Evolutionary conservation across 2,888 invertebrate genomes (phyloP), one percentile per base, ranked within the genome.

Genomic region (Chymomyza procnemis): DNA sequence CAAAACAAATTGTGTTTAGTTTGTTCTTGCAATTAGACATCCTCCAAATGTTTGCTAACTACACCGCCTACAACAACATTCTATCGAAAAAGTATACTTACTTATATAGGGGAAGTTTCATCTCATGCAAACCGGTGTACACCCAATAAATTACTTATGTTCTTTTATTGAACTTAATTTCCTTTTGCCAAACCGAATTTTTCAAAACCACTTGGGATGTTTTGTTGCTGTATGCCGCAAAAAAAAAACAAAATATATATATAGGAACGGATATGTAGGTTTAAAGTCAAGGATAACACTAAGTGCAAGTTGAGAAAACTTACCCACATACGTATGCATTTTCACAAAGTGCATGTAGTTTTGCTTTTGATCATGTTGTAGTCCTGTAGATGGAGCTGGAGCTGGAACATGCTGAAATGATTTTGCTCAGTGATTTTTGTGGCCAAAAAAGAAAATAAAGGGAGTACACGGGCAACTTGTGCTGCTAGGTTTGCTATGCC

Each of bases 111-210:
- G 8, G 3, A 26, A 0, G 6, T 26, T 26, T 26, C 26, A 1
- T 26, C 8, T 26, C 6, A 6, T 26, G 26, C 26, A 26, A 26
- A 6, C 26, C 26, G 6, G 34, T 4, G 12, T 12, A 41, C 34
- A 5, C 79, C 76, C 73, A 85, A 82, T 82, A 85, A 85, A 85
- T 85, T 82, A 80, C 80, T 68, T 67, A 80, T 77, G 69, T 47
- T 75, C 66, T 82, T 83, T 85, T 82, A 83, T 83, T 85, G 85
- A 85, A 82, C 83, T 85, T 82, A 83, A 82, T 85, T 82, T 82
- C 83, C 80, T 80, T 80, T 85, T 4, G 6, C 75, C 71, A 68
- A 64, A 76, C 80, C 80, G 67, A 78, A 79, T 68, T 77, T 75
- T 80, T 79, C 66, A 57, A 75, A 71, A 30, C 14, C 26, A 30